Base-by-base conservation (phyloP, 2,113 vertebrate species). In the Tragelaphus scriptus region DNA sequence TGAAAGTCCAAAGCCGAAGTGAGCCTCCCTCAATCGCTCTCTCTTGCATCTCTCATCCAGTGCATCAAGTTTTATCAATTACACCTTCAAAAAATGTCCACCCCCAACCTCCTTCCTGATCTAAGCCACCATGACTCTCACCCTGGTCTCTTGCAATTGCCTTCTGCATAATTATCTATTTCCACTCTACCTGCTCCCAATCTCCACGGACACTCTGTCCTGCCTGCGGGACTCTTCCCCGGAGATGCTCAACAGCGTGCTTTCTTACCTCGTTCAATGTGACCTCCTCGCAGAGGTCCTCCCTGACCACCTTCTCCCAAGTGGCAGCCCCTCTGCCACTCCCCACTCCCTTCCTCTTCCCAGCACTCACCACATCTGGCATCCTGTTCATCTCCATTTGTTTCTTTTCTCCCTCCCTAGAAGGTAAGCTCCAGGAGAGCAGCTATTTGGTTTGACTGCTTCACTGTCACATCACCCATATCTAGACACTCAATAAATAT, bases 371-470 rank as follows among this genome's bases (percentile, higher is more conserved):
- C 59, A 63, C 23, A 25, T 10, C 63, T 13, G 49, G 9, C n/a
- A 2, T 10, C 8, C 0, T 14, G 3, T 15, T 30, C 21, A 16
- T 6, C 25, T 17, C 6, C 26, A 1, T 26, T 21, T 77, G 28
- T 16, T 26, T 71, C 32, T 61, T 65, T 40, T 51, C 51, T 85
- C 71, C 9, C 53, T 63, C n/a, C 40, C 5, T 5, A 21, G 56
- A 58, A 71, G 14, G 17, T 6, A 44, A 93, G 12, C 10, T 89
- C 53, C n/a, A 2, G 26, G 19, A 55, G 19, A 63, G 25, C 56
- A 92, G 25, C 3, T 51, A 23, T 7, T 56, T 79, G 63, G 61
- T 81, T 40, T 51, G 85, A 75, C 28, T 59, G 32, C 6, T n/a
- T 85, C 7, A 9, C 10, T 36, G 58, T 65, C 9, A 2, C 6